phyloP scores from a whole-genome alignment of 2,888 invertebrate species.

The Allolobophora icterica region DNA sequence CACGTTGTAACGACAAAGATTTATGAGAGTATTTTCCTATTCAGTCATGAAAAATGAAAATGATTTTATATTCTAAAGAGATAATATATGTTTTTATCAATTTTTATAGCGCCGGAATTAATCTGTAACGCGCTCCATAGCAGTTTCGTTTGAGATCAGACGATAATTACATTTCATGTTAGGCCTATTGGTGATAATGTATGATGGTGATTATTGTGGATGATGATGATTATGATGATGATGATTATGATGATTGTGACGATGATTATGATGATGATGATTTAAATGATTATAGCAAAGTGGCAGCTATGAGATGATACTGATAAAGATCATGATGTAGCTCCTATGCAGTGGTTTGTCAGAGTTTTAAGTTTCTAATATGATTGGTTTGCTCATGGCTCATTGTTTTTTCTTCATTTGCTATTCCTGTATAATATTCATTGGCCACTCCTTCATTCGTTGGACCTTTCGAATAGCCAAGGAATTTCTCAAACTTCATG shows the following conservation, averaged over 20 bases:
- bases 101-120: neutral
- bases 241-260: neutral
- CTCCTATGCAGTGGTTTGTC: too few relatives aligned
- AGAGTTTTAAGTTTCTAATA: too few relatives aligned
- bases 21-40: neutral
- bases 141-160: neutral
- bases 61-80: neutral
- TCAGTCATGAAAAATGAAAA: neutral
- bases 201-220: neutral
- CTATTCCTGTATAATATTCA: too few relatives aligned
- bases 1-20: neutral
- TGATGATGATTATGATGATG: neutral
- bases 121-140: neutral
- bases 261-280: neutral
- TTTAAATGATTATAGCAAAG: neutral
- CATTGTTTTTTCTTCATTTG: too few relatives aligned
- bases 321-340: too few relatives aligned
- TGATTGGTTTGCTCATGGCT: too few relatives aligned
- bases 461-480: too few relatives aligned
- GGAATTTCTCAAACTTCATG: too few relatives aligned
- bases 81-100: neutral
- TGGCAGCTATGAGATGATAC: neutral
- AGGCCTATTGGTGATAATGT: neutral
- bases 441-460: too few relatives aligned
- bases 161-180: too few relatives aligned